A percentile compares a stretch with the other conserved stretches of the same genome.
Evolutionary conservation across 2,113 vertebrate species (phyloP).

Genomic region (Thalassarche chlororhynchos): DNA sequence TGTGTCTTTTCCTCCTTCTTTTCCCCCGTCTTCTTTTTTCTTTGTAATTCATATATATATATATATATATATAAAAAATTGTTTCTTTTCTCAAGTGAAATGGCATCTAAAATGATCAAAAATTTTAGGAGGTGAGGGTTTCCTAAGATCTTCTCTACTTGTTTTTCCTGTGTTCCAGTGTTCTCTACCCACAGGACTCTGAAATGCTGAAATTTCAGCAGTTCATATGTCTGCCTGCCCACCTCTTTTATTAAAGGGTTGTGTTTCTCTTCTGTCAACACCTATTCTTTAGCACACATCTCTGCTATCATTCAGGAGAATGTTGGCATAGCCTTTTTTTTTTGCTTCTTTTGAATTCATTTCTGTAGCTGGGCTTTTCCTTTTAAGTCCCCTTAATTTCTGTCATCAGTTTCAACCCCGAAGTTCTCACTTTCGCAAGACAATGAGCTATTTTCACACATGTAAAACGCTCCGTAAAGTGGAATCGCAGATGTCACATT

Average conservation of each 20-base stretch:
- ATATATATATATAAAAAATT: background rate
- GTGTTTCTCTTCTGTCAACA: conserved; percentile 69
- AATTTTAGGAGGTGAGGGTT: conserved; percentile 6
- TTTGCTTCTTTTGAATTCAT: background rate
- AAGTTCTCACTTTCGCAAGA: conserved; percentile 34
- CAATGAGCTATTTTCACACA: conserved; percentile 47
- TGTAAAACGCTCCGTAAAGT: background rate
- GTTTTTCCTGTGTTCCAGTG: background rate
- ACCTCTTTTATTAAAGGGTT: conserved; percentile 56
- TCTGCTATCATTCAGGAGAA: conserved; percentile 62
- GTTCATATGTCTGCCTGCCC: conserved; percentile 51
- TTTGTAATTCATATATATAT: background rate
- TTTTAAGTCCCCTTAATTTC: conserved; percentile 44
- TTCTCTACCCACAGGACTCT: background rate
- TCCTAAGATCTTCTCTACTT: background rate
- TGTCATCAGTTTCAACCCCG: background rate
- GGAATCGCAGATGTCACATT: conserved; percentile 21
- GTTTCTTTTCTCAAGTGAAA: conserved; percentile 10
- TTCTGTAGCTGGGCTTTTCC: background rate
- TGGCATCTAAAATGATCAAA: background rate
- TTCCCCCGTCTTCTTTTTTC: background rate
- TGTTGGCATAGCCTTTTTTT: conserved; percentile 19
- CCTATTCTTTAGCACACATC: conserved; percentile 64
- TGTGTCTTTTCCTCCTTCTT: background rate
- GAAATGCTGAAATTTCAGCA: conserved; percentile 56